Evolutionary conservation across 2,888 invertebrate species (phyloP), one percentile per base, ranked within the genome.

Genomic region (Rhamnusium bicolor): DNA sequence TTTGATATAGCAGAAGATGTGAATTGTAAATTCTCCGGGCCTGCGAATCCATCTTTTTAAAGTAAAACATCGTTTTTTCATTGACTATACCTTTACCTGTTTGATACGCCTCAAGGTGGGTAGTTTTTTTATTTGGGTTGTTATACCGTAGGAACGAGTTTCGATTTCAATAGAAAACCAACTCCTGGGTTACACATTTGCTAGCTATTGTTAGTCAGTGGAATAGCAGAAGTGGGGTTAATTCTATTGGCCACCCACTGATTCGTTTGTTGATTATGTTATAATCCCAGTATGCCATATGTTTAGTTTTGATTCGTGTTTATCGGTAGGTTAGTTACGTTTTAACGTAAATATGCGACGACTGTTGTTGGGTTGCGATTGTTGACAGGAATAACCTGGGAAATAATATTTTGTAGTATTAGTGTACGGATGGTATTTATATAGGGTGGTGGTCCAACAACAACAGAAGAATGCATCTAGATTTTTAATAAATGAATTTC

Each of bases 111-210:
- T 19, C 24, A 27, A 53, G 53, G 53, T 19, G 53, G 53, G 18
- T n/a, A 53, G 21, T 65, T 65, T 65, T 65, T 65, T 62, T 21
- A 19, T 65, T 40, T 19, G 58, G 18, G 46, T 61, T 60, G 56
- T 60, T 69, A 60, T 61, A 49, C 18, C 18, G 29, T 51, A 46
- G 49, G 53, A 71, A 71, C 71, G 71, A 67, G 67, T 71, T 76
- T 80, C 71, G 51, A 72, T 72, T 77, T 74, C 60, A 60, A 69
- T 73, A 72, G 79, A 77, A 66, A 74, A 78, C 24, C 51, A 67
- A 67, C 80, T 80, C 73, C 80, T 73, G 78, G 77, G 80, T 80
- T 80, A 80, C 80, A 78, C 80, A 77, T 76, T 75, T 71, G 72
- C 66, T 27, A 29, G 65, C 29, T 69, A 73, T 71, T 32, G 77